Conservation (phyloP, 2,113 vertebrate genomes). For the Cynocephalus volans region DNA sequence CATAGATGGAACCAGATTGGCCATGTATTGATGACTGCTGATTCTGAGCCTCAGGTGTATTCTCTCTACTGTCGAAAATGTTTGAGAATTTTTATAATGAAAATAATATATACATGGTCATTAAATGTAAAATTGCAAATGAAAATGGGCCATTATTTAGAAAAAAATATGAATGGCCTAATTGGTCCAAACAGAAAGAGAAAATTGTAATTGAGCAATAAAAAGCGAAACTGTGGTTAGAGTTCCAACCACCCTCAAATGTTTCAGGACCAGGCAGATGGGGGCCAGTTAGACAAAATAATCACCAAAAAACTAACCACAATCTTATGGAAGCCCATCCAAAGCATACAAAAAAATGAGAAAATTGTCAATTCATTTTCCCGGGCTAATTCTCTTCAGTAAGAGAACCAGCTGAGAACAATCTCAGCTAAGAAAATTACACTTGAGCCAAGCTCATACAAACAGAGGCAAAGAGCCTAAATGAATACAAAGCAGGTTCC, state of each 20-base stretch:
- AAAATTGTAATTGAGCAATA: conserved; percentile 34
- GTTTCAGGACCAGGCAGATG: neutral
- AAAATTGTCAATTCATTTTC: conserved; percentile 5
- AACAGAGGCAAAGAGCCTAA: neutral
- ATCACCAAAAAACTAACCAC: neutral
- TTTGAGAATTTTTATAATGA: conserved; percentile 33
- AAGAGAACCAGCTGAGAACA: conserved; percentile 21
- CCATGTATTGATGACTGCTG: neutral
- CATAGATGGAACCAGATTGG: neutral
- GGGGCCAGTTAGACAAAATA: neutral
- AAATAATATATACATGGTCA: neutral
- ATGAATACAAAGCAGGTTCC: neutral
- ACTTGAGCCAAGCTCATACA: neutral
- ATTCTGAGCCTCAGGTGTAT: neutral
- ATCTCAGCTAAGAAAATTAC: neutral
- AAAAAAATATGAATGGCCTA: neutral
- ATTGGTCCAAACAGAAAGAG: neutral
- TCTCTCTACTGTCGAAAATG: neutral
- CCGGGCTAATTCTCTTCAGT: neutral
- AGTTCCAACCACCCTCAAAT: neutral
- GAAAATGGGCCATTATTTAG: neutral
- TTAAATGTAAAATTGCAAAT: conserved; percentile 46
- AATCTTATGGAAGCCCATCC: neutral
- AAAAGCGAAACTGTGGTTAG: conserved; percentile 35
- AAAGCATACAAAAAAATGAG: neutral